Evolutionary conservation across 2,888 invertebrate species (phyloP).

Genomic region (Scrobipalpa costella): DNA sequence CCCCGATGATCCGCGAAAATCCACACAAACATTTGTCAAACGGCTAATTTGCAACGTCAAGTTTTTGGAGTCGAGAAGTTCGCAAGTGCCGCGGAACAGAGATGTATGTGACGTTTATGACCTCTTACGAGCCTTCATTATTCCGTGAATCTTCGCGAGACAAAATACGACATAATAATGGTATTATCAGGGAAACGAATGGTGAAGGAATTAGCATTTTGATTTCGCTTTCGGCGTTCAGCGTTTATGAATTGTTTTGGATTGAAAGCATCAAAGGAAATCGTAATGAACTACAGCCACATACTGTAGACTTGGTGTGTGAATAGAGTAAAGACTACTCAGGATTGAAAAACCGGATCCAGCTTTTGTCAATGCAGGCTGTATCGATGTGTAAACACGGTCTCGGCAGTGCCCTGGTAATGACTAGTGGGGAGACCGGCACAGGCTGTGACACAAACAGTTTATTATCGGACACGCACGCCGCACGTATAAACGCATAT

Average conservation of each 20-base stretch:
- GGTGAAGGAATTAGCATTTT: constrained; percentile 6
- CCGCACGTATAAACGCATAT: constrained; percentile 28
- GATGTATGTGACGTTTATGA: constrained; percentile 26
- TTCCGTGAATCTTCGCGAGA: constrained; percentile 15
- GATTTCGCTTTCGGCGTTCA: background rate
- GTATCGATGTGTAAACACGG: background rate
- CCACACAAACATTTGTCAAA: constrained; percentile 25
- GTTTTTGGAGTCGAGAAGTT: constrained; percentile 23
- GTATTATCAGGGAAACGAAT: constrained; percentile 11
- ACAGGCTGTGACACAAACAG: constrained; percentile 28
- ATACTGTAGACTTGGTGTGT: background rate
- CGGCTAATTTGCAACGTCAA: constrained; percentile 28
- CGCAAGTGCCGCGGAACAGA: constrained; percentile 9
- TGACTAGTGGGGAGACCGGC: constrained; percentile 20
- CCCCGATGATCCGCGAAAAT: constrained; percentile 27
- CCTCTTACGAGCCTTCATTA: constrained; percentile 21
- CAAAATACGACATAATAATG: constrained; percentile 21
- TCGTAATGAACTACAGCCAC: background rate
- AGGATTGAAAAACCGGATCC: background rate
- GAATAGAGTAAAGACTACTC: constrained; percentile 1
- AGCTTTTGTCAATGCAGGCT: constrained; percentile 9
- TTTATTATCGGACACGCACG: constrained; percentile 29
- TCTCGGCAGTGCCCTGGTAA: background rate
- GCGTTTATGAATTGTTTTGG: background rate
- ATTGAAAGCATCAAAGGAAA: background rate